These are phyloP conservation scores for Triplophysa bombifrons DNA, from an alignment of 2,797 vertebrate species.

Conservation along the genomic window DNA sequence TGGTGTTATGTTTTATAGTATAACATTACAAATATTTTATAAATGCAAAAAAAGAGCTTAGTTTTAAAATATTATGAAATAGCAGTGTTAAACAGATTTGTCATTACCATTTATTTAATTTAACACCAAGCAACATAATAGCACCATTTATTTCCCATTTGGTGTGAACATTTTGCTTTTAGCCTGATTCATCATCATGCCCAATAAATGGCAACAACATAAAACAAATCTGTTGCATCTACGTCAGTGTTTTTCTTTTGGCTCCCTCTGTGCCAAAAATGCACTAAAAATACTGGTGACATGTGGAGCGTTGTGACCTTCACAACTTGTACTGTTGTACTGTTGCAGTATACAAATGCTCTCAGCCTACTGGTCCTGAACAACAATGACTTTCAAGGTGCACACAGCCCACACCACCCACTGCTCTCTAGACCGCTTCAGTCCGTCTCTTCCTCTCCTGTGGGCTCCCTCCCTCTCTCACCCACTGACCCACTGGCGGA, in stretches of 20 bases:
- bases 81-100: not conserved
- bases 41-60: not conserved
- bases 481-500: constrained; percentile 83
- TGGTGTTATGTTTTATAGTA: no score
- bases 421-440: constrained; percentile 56
- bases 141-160: constrained; percentile 5
- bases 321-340: constrained; percentile 60
- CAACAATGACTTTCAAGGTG: constrained; percentile 73
- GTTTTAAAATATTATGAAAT: not conserved
- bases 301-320: constrained; percentile 65
- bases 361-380: constrained; percentile 74
- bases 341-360: constrained; percentile 61
- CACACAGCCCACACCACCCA: constrained; percentile 66
- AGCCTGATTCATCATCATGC: constrained; percentile 22
- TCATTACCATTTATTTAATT: not conserved
- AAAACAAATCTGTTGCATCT: constrained; percentile 47
- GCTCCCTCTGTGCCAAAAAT: constrained; percentile 62
- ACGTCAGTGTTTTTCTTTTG: constrained; percentile 67
- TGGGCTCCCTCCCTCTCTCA: constrained; percentile 65
- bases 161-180: not conserved
- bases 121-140: not conserved
- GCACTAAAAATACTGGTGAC: constrained; percentile 73
- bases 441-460: constrained; percentile 59
- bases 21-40: not conserved
- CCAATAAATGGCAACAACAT: constrained; percentile 30